Conservation (phyloP, 2,797 vertebrate genomes). For the Malacoctenus gilli region DNA sequence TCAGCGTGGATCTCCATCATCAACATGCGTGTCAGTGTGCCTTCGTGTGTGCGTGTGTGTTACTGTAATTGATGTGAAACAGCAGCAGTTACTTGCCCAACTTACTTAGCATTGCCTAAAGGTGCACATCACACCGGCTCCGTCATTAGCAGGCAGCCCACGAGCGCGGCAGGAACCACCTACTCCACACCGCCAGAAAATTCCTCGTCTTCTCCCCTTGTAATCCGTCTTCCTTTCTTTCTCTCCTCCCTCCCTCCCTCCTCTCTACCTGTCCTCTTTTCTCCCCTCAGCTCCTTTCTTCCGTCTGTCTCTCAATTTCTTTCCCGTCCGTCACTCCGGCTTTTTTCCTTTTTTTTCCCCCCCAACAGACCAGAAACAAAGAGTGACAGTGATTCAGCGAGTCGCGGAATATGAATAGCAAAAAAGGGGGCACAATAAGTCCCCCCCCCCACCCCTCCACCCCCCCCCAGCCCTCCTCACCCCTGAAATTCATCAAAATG, state of each 20-base stretch:
- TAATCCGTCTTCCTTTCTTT: slow-evolving; percentile 41
- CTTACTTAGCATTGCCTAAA: slow-evolving; percentile 53
- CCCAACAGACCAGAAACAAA: no score
- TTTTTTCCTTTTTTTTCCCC: no score
- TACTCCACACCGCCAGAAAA: slow-evolving; percentile 18
- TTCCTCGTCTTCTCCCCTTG: slow-evolving; percentile 35
- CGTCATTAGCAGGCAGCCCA: slow-evolving; percentile 62
- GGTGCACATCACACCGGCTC: slow-evolving; percentile 33
- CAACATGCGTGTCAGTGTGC: not conserved
- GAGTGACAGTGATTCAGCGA: no score
- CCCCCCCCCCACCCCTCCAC: no score
- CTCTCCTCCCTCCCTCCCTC: slow-evolving; percentile 1
- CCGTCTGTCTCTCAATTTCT: not conserved
- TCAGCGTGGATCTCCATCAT: slow-evolving; percentile 36
- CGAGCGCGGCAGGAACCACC: slow-evolving; percentile 47
- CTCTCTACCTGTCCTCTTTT: not conserved
- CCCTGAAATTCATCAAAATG: no score
- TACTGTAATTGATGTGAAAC: slow-evolving; percentile 28
- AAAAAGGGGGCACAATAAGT: no score
- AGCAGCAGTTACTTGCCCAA: slow-evolving; percentile 35
- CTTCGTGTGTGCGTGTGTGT: no score
- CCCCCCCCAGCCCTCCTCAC: no score
- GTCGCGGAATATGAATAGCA: no score
- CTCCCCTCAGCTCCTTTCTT: not conserved
- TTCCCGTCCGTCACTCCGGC: not conserved